Evolutionary conservation across 1,140 invertebrate species (phyloP).

Genomic region (Phocides pigmalion): DNA sequence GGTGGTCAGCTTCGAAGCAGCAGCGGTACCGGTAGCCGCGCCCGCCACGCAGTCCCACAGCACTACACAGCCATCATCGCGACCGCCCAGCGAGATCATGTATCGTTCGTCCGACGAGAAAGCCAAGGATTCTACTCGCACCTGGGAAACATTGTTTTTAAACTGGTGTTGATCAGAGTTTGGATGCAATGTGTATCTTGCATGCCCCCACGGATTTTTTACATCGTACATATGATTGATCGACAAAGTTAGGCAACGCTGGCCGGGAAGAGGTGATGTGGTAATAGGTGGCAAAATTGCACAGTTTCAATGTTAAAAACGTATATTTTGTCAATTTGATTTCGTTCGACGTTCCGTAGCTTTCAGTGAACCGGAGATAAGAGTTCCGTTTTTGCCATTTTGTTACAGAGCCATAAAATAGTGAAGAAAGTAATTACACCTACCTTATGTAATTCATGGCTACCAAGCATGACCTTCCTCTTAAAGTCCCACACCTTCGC

Average conservation of each 20-base stretch:
- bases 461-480: conserved; percentile 84
- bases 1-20: conserved; percentile 86
- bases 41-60: conserved; percentile 88
- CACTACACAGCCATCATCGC: conserved; percentile 93
- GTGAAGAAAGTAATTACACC: background rate
- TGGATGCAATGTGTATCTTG: background rate
- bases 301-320: too few species aligned
- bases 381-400: too few species aligned
- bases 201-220: background rate
- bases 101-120: conserved; percentile 93
- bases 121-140: conserved; percentile 91
- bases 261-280: too few species aligned
- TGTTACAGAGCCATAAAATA: too few species aligned
- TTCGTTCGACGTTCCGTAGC: too few species aligned
- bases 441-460: conserved; percentile 93
- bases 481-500: conserved; percentile 95
- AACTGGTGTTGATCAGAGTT: background rate
- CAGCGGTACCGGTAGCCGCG: conserved; percentile 87
- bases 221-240: too few species aligned
- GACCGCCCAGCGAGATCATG: conserved; percentile 93
- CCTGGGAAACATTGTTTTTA: conserved; percentile 53
- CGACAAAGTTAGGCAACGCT: too few species aligned
- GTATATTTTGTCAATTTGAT: too few species aligned
- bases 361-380: too few species aligned
- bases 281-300: too few species aligned